A percentile compares a stretch with the other conserved stretches of the same genome.
Conservation (phyloP, 2,113 vertebrate genomes). For the Eolophus roseicapilla region DNA sequence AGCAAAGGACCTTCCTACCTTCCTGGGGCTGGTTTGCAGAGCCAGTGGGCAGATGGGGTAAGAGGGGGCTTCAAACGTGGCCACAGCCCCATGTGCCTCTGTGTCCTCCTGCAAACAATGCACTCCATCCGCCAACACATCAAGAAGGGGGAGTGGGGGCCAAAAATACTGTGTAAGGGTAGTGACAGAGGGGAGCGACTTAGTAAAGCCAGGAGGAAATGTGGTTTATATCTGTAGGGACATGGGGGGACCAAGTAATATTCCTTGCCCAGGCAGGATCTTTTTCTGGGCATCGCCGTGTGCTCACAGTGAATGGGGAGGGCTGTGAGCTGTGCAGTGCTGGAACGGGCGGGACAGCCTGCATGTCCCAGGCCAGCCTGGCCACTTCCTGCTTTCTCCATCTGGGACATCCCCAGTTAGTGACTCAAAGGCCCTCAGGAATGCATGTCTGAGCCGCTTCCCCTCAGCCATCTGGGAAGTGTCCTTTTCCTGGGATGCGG, state of each 20-base stretch:
- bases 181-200: not conserved
- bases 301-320: not conserved
- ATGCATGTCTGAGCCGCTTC: slow-evolving; percentile 66
- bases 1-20: not conserved
- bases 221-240: not conserved
- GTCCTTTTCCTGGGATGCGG: not conserved
- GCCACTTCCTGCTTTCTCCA: slow-evolving; percentile 21
- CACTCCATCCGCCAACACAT: accelerated
- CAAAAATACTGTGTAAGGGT: not conserved
- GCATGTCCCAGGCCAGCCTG: not conserved
- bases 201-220: not conserved
- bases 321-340: not conserved
- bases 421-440: slow-evolving; percentile 62
- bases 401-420: not conserved
- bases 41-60: not conserved
- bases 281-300: not conserved
- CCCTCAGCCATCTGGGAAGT: slow-evolving; percentile 62
- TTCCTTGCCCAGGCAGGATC: not conserved
- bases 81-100: not conserved
- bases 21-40: not conserved
- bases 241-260: not conserved
- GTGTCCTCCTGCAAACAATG: not conserved
- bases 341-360: not conserved
- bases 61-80: not conserved
- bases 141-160: too few relatives aligned